Conservation (phyloP, 2,888 invertebrate genomes). For the Oeneis ivallda region DNA sequence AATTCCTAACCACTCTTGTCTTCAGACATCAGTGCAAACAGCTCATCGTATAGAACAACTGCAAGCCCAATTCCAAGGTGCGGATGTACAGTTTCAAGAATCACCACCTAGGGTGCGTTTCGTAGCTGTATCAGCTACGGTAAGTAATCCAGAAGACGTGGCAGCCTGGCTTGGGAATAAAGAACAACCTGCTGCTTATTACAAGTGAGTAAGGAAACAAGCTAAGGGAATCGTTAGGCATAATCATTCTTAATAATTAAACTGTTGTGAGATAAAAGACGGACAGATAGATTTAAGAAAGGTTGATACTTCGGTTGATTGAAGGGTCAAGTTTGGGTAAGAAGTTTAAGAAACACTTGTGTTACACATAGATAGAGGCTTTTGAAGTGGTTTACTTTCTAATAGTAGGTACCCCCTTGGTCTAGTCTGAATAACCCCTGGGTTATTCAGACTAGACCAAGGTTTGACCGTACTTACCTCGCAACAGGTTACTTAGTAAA, state of each 20-base stretch:
- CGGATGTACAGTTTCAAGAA: slow-evolving; percentile 31
- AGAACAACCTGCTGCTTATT: slow-evolving; percentile 73
- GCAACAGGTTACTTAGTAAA: no score
- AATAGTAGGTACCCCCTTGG: no score
- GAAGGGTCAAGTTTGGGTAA: no score
- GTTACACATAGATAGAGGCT: no score
- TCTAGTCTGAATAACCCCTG: no score
- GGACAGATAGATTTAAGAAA: no score
- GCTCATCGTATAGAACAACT: slow-evolving; percentile 65
- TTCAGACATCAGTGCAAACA: slow-evolving; percentile 67
- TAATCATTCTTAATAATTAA: neutral
- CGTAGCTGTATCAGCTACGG: slow-evolving; percentile 89
- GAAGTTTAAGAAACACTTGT: no score
- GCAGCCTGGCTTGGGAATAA: slow-evolving; percentile 85
- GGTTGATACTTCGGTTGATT: no score
- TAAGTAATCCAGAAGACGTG: slow-evolving; percentile 89
- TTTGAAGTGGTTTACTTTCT: no score
- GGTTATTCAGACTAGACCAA: no score
- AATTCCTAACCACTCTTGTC: neutral
- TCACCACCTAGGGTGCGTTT: slow-evolving; percentile 79
- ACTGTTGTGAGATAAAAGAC: no score
- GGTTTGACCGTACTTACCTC: no score
- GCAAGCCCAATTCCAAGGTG: slow-evolving; percentile 53
- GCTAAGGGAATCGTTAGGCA: neutral
- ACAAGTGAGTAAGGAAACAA: slow-evolving; percentile 67